These are phyloP conservation scores for Rugalucina vietnamica DNA, from an alignment of 2,888 invertebrate genomes.

Conservation along the genomic window DNA sequence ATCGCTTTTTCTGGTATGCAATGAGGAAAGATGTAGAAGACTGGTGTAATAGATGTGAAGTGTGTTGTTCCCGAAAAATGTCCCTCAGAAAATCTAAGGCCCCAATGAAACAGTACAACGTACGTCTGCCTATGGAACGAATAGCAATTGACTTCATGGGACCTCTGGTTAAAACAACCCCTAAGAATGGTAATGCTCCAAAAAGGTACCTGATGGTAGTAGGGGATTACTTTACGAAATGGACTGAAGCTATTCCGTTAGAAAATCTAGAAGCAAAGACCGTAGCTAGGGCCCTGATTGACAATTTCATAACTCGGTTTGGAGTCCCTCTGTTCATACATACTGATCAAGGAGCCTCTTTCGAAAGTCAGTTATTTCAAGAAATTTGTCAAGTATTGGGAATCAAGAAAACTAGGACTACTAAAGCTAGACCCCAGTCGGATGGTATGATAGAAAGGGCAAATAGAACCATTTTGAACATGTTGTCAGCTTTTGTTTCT, in stretches of 20 bases:
- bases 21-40: neutral
- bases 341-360: slow-evolving; percentile 29
- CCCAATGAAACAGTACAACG: neutral
- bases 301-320: slow-evolving; percentile 9
- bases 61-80: neutral
- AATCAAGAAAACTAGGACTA: slow-evolving; percentile 12
- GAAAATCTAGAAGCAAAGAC: slow-evolving; percentile 3
- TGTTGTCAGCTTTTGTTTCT: slow-evolving; percentile 2
- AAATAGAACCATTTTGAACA: slow-evolving; percentile 6
- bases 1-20: neutral
- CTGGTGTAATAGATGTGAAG: neutral
- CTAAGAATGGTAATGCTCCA: neutral
- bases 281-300: slow-evolving; percentile 9
- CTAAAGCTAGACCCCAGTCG: neutral
- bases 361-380: slow-evolving; percentile 30
- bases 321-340: slow-evolving; percentile 20
- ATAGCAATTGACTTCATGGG: slow-evolving; percentile 27
- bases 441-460: slow-evolving; percentile 28
- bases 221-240: slow-evolving; percentile 38
- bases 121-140: neutral
- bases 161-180: neutral
- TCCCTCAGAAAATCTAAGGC: neutral
- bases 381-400: slow-evolving; percentile 17
- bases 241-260: slow-evolving; percentile 20
- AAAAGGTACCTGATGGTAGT: slow-evolving; percentile 33